A percentile compares a stretch with the other conserved stretches of the same genome.
These are phyloP conservation scores for Abrostola tripartita DNA, from an alignment of 2,888 invertebrate genomes.

Conservation along the genomic window DNA sequence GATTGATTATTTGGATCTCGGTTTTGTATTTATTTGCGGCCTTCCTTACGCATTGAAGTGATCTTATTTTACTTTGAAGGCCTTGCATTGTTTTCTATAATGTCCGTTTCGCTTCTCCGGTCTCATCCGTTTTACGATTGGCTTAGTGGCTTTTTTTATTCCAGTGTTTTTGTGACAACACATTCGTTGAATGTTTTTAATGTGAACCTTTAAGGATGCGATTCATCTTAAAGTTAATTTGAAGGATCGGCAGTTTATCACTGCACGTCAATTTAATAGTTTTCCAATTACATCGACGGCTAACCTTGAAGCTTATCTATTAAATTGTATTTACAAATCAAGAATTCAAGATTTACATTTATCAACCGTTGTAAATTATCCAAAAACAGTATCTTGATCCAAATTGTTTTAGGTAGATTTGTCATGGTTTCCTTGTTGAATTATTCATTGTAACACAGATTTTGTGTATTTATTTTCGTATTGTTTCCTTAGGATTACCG, in stretches of 20 bases:
- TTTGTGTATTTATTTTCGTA: slow-evolving; percentile 38
- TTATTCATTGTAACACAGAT: slow-evolving; percentile 61
- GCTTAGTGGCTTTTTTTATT: too few relatives aligned
- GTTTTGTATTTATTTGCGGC: slow-evolving; percentile 23
- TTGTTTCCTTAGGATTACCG: slow-evolving; percentile 44
- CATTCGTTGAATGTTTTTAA: background rate
- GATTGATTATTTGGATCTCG: slow-evolving; percentile 25
- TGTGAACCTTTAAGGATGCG: background rate
- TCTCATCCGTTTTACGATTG: background rate
- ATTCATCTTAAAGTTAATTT: slow-evolving; percentile 15
- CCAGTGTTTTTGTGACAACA: slow-evolving; percentile 1
- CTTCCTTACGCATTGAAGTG: background rate
- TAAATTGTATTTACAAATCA: slow-evolving; percentile 42
- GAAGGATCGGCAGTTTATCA: slow-evolving; percentile 7
- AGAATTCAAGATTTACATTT: slow-evolving; percentile 31
- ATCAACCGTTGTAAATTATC: slow-evolving; percentile 37
- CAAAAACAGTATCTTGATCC: slow-evolving; percentile 54
- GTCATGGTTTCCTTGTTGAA: slow-evolving; percentile 50
- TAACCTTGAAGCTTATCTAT: slow-evolving; percentile 41
- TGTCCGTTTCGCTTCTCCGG: background rate
- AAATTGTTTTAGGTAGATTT: slow-evolving; percentile 30
- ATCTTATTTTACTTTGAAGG: background rate
- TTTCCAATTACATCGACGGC: slow-evolving; percentile 18
- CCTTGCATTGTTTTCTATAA: slow-evolving; percentile 5
- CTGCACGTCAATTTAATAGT: slow-evolving; percentile 16